Conservation (phyloP, 1,140 invertebrate genomes). For the Dolichoris vasculosae region DNA sequence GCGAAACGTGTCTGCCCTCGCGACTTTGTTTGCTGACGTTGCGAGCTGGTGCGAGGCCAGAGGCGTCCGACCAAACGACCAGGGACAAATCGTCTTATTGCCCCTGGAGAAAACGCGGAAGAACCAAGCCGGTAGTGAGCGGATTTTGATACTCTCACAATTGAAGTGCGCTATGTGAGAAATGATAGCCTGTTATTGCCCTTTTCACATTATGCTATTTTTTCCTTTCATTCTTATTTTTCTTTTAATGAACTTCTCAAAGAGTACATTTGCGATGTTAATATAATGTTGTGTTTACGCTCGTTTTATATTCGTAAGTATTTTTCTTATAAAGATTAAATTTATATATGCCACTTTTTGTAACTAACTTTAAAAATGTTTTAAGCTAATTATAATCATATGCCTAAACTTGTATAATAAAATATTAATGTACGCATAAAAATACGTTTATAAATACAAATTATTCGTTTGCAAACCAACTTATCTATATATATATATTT, state of each 20-base stretch:
- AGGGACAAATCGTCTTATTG: background rate
- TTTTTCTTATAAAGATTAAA: too few relatives aligned
- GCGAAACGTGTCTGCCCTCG: background rate
- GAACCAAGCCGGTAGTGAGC: background rate
- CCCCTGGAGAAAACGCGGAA: constrained; percentile 1
- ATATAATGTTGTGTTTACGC: background rate
- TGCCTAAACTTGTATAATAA: too few relatives aligned
- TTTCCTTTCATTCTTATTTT: background rate
- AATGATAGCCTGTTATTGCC: background rate
- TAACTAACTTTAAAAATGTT: too few relatives aligned
- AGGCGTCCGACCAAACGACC: background rate
- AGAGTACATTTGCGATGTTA: background rate
- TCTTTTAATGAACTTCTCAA: too few relatives aligned
- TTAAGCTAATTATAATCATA: too few relatives aligned
- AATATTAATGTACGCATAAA: too few relatives aligned
- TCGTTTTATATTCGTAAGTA: background rate
- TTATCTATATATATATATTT: too few relatives aligned
- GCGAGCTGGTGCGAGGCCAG: background rate
- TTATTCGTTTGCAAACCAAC: too few relatives aligned
- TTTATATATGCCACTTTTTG: too few relatives aligned
- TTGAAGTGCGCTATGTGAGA: background rate
- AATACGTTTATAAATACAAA: too few relatives aligned
- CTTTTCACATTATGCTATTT: background rate
- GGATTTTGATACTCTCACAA: background rate
- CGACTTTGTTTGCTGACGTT: constrained; percentile 14